Evolutionary conservation across 2,797 vertebrate genomes (phyloP).

Genomic region (Ataeniobius toweri): DNA sequence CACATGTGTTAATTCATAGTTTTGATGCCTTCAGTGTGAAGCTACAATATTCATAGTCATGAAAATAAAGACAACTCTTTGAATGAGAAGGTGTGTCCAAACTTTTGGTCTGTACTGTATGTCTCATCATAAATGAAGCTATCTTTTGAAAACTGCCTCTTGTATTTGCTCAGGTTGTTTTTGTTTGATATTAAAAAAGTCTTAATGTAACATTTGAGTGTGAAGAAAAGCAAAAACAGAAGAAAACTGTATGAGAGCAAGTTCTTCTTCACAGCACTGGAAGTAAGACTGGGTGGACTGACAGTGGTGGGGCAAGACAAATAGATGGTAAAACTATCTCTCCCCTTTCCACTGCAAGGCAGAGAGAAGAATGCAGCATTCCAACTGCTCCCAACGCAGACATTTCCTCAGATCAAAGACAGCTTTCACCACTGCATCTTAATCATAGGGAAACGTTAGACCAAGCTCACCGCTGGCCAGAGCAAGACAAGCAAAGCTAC

Average conservation of each 20-base stretch:
- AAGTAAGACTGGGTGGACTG: conserved; percentile 25
- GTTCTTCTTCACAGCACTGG: not conserved
- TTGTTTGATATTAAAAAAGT: no score
- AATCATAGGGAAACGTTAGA: conserved; percentile 74
- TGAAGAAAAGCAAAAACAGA: not conserved
- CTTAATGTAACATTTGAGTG: not conserved
- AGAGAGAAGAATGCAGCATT: conserved; percentile 69
- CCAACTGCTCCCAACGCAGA: conserved; percentile 76
- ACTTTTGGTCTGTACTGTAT: no score
- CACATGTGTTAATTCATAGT: no score
- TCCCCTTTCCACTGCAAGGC: conserved; percentile 67
- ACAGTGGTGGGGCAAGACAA: conserved; percentile 55
- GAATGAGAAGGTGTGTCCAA: no score
- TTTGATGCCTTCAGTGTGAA: no score
- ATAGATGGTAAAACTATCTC: conserved; percentile 69
- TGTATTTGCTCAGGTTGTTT: not conserved
- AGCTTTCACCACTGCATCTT: conserved; percentile 77
- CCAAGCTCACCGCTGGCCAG: conserved; percentile 62
- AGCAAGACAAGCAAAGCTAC: conserved; percentile 51
- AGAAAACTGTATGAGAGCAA: not conserved
- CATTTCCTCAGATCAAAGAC: conserved; percentile 83
- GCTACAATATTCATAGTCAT: no score
- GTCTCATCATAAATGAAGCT: not conserved
- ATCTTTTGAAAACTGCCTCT: not conserved
- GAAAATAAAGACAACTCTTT: no score